Base-by-base conservation (phyloP, 35 echinoderm and acorn worm species). In the Stichopus chloronotus region DNA sequence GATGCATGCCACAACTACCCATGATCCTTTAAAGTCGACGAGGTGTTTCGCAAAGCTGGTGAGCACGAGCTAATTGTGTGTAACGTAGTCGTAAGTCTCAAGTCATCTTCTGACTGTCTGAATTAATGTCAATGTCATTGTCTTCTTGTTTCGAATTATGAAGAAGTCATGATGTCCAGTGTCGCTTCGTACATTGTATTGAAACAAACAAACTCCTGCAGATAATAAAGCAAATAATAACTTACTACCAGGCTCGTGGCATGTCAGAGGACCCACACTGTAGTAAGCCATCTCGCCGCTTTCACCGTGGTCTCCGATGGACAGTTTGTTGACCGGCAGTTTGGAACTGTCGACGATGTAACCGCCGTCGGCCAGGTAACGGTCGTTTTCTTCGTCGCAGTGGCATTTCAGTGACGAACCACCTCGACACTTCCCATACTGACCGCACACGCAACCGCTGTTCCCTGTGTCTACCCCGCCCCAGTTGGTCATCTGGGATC, bases 401-500 rank as follows among this genome's bases (percentile, higher is more conserved):
- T 63, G 86, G 57, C 86, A 88, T 6, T 52, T 20, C 12, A 63
- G 58, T 5, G 61, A 60, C 22, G 57, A 65, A 11, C 86, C 61
- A 10, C 61, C 86, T 21, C 58, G n/a, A 14, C 86, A 88, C 16
- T 55, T 88, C 19, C 86, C 86, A 5, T 88, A 57, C 58, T 88
- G 86, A 58, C 86, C 86, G 23, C 86, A 88, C 55, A 88, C 56
- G 58, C 86, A 88, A 4, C 86, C 86, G 12, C 7, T 52, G n/a
- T 24, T 63, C 19, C 86, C 86, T 3, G 86, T 63, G 57, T 56
- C 61, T 22, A 69, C 86, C 20, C 58, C 86, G 58, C 86, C 86
- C 86, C 86, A 88, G 58, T 88, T 63, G 58, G 55, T 61, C 86
- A 88, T 88, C 61, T 88, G 86, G 8, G 86, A 63, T n/a, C 86